These are phyloP conservation scores for Acipenser transmontanus DNA, from an alignment of 2,797 vertebrate species.

Conservation along the genomic window DNA sequence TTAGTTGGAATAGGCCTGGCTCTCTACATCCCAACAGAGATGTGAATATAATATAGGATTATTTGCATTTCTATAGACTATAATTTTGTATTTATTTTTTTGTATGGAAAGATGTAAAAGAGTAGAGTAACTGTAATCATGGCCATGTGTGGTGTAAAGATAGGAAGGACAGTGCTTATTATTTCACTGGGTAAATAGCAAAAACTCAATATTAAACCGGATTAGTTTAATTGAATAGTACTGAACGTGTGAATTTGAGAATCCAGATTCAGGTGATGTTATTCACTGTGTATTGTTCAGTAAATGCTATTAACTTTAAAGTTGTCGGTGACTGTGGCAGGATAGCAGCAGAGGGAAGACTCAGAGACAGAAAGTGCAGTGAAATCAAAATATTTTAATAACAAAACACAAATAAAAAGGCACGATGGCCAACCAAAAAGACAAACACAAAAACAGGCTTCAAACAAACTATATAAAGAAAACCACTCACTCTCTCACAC, in stretches of 20 bases:
- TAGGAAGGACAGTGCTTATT: slow-evolving; percentile 66
- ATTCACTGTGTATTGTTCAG: slow-evolving; percentile 55
- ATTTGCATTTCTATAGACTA: slow-evolving; percentile 56
- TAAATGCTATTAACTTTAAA: slow-evolving; percentile 74
- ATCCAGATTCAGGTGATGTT: slow-evolving; percentile 48
- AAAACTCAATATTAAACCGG: slow-evolving; percentile 49
- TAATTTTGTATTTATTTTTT: slow-evolving; percentile 26
- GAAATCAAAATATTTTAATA: no score
- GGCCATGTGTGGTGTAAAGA: slow-evolving; percentile 65
- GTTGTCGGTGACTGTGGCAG: slow-evolving; percentile 30
- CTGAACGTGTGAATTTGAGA: slow-evolving; percentile 64
- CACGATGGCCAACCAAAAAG: no score
- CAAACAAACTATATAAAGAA: no score
- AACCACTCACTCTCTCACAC: no score
- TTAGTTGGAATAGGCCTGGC: no score
- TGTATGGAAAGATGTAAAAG: slow-evolving; percentile 50
- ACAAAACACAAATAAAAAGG: no score
- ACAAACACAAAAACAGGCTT: no score
- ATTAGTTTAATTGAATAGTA: slow-evolving; percentile 42
- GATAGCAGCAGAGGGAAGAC: no score
- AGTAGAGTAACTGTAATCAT: slow-evolving; percentile 51
- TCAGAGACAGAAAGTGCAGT: no score
- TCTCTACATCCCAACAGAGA: no score
- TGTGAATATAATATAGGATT: slow-evolving; percentile 58
- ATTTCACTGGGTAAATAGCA: slow-evolving; percentile 49